Base-by-base conservation (phyloP, 2,113 vertebrate genomes). In the Charadrius vociferus region DNA sequence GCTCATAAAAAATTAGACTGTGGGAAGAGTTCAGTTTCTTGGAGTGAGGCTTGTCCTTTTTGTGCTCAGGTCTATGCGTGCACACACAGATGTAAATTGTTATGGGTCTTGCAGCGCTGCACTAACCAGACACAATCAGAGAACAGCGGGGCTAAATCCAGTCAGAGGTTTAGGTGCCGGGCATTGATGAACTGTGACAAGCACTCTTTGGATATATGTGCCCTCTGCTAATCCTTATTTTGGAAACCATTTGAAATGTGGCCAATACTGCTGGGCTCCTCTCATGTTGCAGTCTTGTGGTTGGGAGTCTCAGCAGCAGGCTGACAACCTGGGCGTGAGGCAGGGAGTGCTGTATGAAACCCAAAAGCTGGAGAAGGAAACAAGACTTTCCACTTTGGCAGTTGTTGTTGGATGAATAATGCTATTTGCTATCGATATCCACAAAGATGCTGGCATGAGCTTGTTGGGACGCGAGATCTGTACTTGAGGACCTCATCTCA, bases 231-330 rank as follows among this genome's bases (percentile, higher is more conserved):
- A 39, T n/a, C 27, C 68, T 45, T 47, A 14, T n/a, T 56, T 61
- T 77, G 74, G 71, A 85, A 71, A 14, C 23, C 6, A 8, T 72
- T 62, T 61, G 15, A 67, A 34, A 14, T 5, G 12, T 19, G 41
- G 49, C 8, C n/a, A 47, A 27, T 58, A 10, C 37, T 37, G 3
- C 34, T 34, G 59, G 36, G 22, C 10, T 73, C 14, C 47, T 82
- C 29, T 67, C 15, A 3, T 1, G 1, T 20, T 7, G 12, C 27
- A 15, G 62, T 30, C 34, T n/a, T 47, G 14, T 3, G 1, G 30
- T 43, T 37, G 36, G 56, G 45, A 58, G 49, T 61, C 36, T 22
- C 22, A 29, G 47, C 37, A 75, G 47, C 47, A 62, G 85, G 56
- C n/a, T 50, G 66, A 58, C 47, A 50, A 52, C 15, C 36, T 66